Evolutionary conservation across 2,888 invertebrate genomes (phyloP).

Genomic region (Itoplectis maculator): DNA sequence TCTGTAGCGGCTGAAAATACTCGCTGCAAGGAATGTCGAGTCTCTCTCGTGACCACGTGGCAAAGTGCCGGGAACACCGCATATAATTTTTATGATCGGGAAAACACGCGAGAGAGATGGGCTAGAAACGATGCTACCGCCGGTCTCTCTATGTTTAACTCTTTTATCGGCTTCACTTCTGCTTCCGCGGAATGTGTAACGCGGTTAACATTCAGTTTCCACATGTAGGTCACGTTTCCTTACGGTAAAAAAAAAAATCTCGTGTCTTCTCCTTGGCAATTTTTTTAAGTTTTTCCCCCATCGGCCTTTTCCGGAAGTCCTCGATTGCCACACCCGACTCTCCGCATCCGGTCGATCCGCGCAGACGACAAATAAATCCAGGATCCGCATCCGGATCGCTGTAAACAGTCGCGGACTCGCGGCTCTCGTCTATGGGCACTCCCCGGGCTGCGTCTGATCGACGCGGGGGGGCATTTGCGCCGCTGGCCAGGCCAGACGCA

Average conservation of each 20-base stretch:
- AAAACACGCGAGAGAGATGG: slow-evolving; percentile 47
- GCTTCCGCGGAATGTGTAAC: not conserved
- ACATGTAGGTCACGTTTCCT: not conserved
- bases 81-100: slow-evolving; percentile 59
- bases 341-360: too few relatives aligned
- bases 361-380: too few relatives aligned
- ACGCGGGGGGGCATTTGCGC: too few relatives aligned
- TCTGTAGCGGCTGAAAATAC: slow-evolving; percentile 1
- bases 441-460: too few relatives aligned
- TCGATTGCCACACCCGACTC: too few relatives aligned
- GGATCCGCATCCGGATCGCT: too few relatives aligned
- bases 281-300: too few relatives aligned
- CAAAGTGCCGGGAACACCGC: not conserved
- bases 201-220: not conserved
- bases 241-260: slow-evolving; percentile 5
- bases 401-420: too few relatives aligned
- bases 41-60: slow-evolving; percentile 10
- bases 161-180: not conserved
- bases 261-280: too few relatives aligned
- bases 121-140: slow-evolving; percentile 21
- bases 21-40: not conserved
- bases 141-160: slow-evolving; percentile 24
- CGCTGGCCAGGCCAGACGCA: too few relatives aligned
- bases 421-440: too few relatives aligned
- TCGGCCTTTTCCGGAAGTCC: too few relatives aligned